These are phyloP conservation scores for Beris morrisii DNA, from an alignment of 2,888 invertebrate genomes.

Conservation along the genomic window DNA sequence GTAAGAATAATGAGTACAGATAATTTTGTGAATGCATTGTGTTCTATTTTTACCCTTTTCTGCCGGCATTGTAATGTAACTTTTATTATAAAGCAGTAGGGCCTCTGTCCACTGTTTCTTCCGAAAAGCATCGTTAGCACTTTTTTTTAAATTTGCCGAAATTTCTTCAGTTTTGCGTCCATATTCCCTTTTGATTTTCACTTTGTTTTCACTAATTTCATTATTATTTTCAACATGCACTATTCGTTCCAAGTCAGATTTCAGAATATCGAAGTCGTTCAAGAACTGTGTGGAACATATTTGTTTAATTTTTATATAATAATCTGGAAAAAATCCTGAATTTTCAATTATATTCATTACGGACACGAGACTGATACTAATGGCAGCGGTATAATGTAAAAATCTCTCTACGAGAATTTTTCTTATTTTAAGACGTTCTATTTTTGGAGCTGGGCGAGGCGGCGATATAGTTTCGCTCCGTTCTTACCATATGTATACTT, in stretches of 20 bases:
- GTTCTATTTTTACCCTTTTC: conserved; percentile 62
- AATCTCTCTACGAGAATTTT: too few relatives aligned
- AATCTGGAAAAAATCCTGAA: conserved; percentile 64
- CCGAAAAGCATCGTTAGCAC: conserved; percentile 73
- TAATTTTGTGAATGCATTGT: not conserved
- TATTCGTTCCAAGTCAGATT: conserved; percentile 67
- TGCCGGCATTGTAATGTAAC: conserved; percentile 68
- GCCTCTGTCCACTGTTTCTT: conserved; percentile 70
- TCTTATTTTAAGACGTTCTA: too few relatives aligned
- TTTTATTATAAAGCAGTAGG: conserved; percentile 69
- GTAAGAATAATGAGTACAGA: conserved; percentile 35
- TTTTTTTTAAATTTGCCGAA: conserved; percentile 67
- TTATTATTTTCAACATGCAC: conserved; percentile 61
- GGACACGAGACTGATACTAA: too few relatives aligned
- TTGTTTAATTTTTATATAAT: conserved; percentile 64
- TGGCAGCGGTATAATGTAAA: too few relatives aligned
- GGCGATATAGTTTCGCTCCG: too few relatives aligned
- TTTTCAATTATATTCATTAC: conserved; percentile 6
- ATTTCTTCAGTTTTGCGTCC: conserved; percentile 60
- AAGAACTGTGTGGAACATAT: conserved; percentile 62
- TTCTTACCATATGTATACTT: too few relatives aligned
- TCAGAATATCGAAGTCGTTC: conserved; percentile 64
- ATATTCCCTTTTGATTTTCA: conserved; percentile 59
- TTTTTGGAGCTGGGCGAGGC: too few relatives aligned
- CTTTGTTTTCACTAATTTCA: conserved; percentile 57